Base-by-base conservation (phyloP, 2,113 vertebrate genomes). In the Cettia cetti region DNA sequence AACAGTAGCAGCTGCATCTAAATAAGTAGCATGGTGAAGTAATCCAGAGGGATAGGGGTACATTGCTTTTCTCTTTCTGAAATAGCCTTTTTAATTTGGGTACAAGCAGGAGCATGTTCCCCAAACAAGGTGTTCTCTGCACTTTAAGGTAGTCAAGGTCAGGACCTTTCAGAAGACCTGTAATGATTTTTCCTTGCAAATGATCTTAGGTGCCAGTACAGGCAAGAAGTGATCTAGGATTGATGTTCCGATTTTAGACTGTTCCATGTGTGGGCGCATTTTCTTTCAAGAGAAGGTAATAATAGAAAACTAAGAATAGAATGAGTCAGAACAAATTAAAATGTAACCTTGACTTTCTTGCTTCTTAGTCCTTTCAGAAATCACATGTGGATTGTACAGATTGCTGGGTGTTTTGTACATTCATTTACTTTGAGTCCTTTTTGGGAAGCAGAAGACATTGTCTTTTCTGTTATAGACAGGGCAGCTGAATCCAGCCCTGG, bases 281-380 rank as follows among this genome's bases (percentile, higher is more conserved):
- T 69, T 92, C 47, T 86, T 94, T 94, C 82, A 77, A 83, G 45
- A 90, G 60, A 50, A 81, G 8, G 12, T 63, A 93, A 89, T 86
- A 86, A 83, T 89, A 81, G 80, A 75, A 95, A 83, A 81, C 82
- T 90, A 92, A 89, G 76, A 93, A 90, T 86, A 95, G 92, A 90
- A 86, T 69, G 45, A 83, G 10, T 80, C 68, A 86, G 92, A 86
- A 63, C 10, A 90, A 71, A 92, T 93, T 92, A 83, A 83, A 89
- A 86, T 68, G 35, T n/a, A 94, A 78, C 76, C 76, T 91, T 89
- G 82, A 40, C 52, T 86, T 93, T 81, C 68, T 83, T 90, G 39
- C 47, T 39, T 91, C 24, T 65, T 80, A 54, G 33, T 33, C 15
- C 21, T 79, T 90, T 21, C 59, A 72, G 56, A 89, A 95, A 92